A percentile compares a stretch with the other conserved stretches of the same genome.
Evolutionary conservation across 2,113 vertebrate species (phyloP).

Genomic region (Nothoprocta pentlandii): DNA sequence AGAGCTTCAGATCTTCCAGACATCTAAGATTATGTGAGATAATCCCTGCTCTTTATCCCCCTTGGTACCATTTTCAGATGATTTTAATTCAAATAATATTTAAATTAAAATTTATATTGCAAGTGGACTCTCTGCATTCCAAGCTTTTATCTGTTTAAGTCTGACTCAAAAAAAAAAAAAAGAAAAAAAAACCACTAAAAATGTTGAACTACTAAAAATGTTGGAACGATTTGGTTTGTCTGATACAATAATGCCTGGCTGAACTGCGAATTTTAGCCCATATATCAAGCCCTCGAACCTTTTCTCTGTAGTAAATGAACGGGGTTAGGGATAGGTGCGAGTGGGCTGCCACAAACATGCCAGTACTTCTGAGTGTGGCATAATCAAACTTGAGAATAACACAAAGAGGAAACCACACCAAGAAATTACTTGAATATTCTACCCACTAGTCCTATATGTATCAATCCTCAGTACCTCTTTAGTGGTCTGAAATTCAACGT

Average conservation of each 20-base stretch:
- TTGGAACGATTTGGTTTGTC: neutral
- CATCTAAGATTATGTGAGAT: neutral
- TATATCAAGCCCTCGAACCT: neutral
- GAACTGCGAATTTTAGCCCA: neutral
- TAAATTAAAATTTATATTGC: neutral
- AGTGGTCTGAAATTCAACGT: neutral
- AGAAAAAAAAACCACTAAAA: neutral
- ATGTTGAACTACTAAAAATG: neutral
- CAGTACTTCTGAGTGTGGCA: neutral
- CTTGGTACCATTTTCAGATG: neutral
- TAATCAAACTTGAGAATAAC: neutral
- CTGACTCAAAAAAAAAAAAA: neutral
- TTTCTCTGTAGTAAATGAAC: neutral
- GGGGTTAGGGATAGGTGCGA: neutral
- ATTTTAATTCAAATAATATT: neutral
- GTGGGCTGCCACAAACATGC: neutral
- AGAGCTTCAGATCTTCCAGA: neutral
- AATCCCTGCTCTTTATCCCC: neutral
- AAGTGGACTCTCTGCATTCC: neutral
- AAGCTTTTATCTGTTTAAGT: neutral
- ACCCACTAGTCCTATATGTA: neutral
- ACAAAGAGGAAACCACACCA: neutral
- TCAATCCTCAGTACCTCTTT: conserved; percentile 2
- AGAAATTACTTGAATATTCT: neutral
- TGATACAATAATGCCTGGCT: neutral